A percentile compares a stretch with the other conserved stretches of the same genome.
Evolutionary conservation across 2,888 invertebrate genomes (phyloP).

Genomic region (Sceliomorpha sp.): DNA sequence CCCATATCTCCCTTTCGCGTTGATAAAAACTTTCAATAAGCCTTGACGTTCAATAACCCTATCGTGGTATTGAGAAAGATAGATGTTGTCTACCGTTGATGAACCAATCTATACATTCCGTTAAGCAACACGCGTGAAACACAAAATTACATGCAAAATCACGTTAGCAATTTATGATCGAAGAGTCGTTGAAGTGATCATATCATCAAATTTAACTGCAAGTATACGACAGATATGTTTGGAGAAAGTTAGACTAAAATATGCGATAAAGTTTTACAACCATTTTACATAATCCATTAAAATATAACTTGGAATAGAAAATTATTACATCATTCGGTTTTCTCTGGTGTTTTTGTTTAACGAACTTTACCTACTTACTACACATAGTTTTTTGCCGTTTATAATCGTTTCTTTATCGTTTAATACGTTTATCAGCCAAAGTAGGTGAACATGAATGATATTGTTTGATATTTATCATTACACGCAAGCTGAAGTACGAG

Average conservation of each 20-base stretch:
- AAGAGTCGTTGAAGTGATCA: slow-evolving; percentile 22
- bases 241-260: slow-evolving; percentile 11
- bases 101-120: slow-evolving; percentile 30
- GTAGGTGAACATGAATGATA: no score
- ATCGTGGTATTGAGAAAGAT: slow-evolving; percentile 25
- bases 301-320: no score
- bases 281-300: no score
- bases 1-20: slow-evolving; percentile 61
- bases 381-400: no score
- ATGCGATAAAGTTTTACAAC: neutral
- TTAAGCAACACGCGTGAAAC: slow-evolving; percentile 18
- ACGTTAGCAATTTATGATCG: slow-evolving; percentile 37
- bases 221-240: neutral
- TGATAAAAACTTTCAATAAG: slow-evolving; percentile 70
- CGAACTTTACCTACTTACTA: no score
- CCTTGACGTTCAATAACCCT: slow-evolving; percentile 49
- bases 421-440: no score
- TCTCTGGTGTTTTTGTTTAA: no score
- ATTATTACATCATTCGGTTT: no score
- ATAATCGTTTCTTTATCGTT: no score
- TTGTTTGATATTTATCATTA: no score
- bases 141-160: slow-evolving; percentile 29
- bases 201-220: no score
- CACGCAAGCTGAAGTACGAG: neutral
- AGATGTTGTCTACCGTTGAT: slow-evolving; percentile 33